These are phyloP conservation scores for Stratiomys singularior DNA, from an alignment of 2,888 invertebrate species.

Conservation along the genomic window DNA sequence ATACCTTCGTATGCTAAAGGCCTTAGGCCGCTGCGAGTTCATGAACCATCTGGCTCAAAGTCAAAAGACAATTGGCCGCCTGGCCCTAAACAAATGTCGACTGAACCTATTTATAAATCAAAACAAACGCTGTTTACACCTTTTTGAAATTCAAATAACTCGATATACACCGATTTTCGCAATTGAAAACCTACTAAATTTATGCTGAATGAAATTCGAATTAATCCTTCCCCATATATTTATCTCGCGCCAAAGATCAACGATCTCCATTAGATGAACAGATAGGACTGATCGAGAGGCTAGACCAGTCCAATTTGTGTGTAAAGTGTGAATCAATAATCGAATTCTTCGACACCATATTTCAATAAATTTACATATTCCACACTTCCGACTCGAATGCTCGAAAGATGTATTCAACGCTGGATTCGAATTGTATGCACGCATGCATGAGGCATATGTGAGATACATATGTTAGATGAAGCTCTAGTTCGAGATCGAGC, in stretches of 20 bases:
- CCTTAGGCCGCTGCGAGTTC: too few species aligned
- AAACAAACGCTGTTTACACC: not conserved
- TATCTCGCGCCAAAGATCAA: conserved; percentile 28
- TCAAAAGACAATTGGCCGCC: not conserved
- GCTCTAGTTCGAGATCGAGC: not conserved
- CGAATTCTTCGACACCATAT: conserved; percentile 14
- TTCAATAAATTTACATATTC: conserved; percentile 39
- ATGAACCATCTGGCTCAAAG: not conserved
- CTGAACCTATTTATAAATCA: not conserved
- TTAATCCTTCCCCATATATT: not conserved
- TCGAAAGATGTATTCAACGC: not conserved
- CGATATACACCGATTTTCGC: not conserved
- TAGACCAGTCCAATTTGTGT: conserved; percentile 3
- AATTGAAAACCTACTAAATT: not conserved
- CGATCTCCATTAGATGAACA: conserved; percentile 22
- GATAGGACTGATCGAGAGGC: not conserved
- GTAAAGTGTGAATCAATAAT: not conserved
- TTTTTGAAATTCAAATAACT: not conserved
- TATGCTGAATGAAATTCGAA: not conserved
- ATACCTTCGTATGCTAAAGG: too few species aligned
- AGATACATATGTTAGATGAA: not conserved
- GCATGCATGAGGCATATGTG: not conserved
- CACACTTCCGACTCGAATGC: conserved; percentile 39
- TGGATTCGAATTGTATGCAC: conserved; percentile 12
- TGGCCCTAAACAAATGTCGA: not conserved